These are phyloP conservation scores for Monodelphis domestica DNA, from an alignment of 2,797 vertebrate species.

Conservation along the genomic window DNA sequence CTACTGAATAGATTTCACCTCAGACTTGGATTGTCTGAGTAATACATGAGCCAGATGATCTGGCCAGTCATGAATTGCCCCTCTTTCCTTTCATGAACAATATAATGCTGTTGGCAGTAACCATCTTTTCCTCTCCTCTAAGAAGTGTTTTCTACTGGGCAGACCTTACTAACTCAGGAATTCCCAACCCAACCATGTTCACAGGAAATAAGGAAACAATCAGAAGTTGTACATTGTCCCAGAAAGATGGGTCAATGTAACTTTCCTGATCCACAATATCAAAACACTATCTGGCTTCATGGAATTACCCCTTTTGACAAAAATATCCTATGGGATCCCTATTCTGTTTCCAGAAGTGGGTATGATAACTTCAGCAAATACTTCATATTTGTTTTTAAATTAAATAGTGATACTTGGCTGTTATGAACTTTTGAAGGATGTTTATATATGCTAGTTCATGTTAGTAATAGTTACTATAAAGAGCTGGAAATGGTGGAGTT, in stretches of 20 bases:
- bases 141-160: neutral
- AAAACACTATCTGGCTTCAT: neutral
- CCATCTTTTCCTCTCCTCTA: neutral
- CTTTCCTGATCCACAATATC: neutral
- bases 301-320: too few relatives aligned
- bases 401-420: neutral
- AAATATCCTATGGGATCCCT: neutral
- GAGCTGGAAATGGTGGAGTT: too few relatives aligned
- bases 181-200: neutral
- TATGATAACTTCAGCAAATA: slow-evolving; percentile 10
- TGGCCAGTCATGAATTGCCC: too few relatives aligned
- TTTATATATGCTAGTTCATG: too few relatives aligned
- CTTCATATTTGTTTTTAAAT: slow-evolving; percentile 4
- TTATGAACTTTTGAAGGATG: neutral
- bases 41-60: too few relatives aligned
- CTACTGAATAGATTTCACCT: too few relatives aligned
- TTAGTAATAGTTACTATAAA: too few relatives aligned
- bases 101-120: too few relatives aligned
- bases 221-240: neutral
- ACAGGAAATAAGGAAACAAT: neutral
- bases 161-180: neutral
- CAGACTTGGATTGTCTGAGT: too few relatives aligned
- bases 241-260: neutral
- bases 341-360: neutral
- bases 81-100: too few relatives aligned